Conservation (phyloP, 2,113 vertebrate genomes). For the Tachysurus vachellii region DNA sequence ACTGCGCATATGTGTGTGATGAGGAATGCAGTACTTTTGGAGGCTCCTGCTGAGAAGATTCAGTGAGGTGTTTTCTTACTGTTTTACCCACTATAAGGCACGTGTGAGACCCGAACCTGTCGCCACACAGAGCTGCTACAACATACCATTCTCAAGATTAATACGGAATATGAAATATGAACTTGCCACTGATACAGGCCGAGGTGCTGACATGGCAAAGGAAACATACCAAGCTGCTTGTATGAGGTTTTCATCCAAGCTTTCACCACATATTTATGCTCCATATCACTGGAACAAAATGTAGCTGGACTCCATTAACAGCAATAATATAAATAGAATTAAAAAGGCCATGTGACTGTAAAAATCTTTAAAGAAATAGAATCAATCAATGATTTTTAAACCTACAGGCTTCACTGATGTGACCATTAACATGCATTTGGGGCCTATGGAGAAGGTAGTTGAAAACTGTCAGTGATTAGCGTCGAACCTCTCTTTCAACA, state of each 20-base stretch:
- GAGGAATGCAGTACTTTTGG: slow-evolving; percentile 23
- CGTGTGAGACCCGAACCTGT: slow-evolving; percentile 18
- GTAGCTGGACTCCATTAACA: neutral
- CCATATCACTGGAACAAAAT: neutral
- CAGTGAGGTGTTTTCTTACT: slow-evolving; percentile 25
- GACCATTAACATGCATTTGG: neutral
- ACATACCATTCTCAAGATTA: slow-evolving; percentile 24
- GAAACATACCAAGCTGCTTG: neutral
- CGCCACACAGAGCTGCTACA: slow-evolving; percentile 9
- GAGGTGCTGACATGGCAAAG: neutral
- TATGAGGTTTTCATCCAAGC: slow-evolving; percentile 12
- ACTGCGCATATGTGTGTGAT: slow-evolving; percentile 16
- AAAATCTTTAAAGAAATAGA: neutral
- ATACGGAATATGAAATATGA: slow-evolving; percentile 30
- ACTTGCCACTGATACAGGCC: neutral
- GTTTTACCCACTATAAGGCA: slow-evolving; percentile 32
- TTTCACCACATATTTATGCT: slow-evolving; percentile 15
- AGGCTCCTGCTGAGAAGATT: slow-evolving; percentile 16
- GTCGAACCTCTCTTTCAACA: neutral
- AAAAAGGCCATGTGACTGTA: neutral
- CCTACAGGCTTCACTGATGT: neutral
- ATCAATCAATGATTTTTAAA: neutral
- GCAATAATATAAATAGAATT: neutral
- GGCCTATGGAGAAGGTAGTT: neutral
- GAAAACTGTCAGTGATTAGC: neutral